Evolutionary conservation across 2,113 vertebrate species (phyloP).

Genomic region (Marcusenius ussheri): DNA sequence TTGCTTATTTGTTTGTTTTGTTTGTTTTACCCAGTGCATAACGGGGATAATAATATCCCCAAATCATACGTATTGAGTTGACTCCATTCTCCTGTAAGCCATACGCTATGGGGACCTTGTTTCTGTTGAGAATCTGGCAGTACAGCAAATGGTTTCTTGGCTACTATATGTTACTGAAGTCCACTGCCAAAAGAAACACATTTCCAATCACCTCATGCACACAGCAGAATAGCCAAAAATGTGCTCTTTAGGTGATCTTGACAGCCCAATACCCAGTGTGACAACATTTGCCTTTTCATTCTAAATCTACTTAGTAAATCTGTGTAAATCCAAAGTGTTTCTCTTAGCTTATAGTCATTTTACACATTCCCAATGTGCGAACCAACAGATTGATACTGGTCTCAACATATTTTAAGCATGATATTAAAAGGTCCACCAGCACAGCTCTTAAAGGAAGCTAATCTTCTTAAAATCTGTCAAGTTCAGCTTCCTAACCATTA

Average conservation of each 20-base stretch:
- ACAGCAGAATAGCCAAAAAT: not conserved
- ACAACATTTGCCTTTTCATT: not conserved
- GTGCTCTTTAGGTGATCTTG: not conserved
- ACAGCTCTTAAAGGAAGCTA: not conserved
- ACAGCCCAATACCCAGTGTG: not conserved
- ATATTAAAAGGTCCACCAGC: not conserved
- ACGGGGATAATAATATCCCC: not conserved
- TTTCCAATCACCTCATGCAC: not conserved
- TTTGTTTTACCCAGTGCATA: not conserved
- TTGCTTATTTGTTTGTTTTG: not conserved
- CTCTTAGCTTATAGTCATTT: not conserved
- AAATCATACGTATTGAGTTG: not conserved
- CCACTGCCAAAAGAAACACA: not conserved
- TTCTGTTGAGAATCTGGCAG: not conserved
- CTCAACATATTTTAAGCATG: not conserved
- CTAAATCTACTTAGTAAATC: not conserved
- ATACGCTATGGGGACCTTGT: not conserved
- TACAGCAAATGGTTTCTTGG: not conserved
- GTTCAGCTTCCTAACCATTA: not conserved
- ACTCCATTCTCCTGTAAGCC: not conserved
- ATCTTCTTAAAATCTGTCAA: not conserved
- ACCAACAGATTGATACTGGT: not conserved
- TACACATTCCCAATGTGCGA: not conserved
- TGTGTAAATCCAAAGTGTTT: not conserved
- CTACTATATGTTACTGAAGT: not conserved